A percentile compares a stretch with the other conserved stretches of the same genome.
These are phyloP conservation scores for Caenorhabditis sp. DNA, from an alignment of 2,888 invertebrate genomes.

Conservation along the genomic window DNA sequence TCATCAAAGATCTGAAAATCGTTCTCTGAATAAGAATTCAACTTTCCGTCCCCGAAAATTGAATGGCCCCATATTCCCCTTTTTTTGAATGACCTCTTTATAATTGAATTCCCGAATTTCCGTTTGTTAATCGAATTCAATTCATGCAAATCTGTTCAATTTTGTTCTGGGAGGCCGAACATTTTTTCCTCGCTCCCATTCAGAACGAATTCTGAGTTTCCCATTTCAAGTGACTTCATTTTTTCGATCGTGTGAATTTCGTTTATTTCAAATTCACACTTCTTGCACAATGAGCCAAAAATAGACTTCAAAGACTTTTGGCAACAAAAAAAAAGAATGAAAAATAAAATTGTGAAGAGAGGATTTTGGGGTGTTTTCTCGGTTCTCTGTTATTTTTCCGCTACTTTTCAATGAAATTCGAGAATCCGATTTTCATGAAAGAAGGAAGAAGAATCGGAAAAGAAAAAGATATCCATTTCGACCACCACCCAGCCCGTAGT, in stretches of 20 bases:
- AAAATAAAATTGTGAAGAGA: neutral
- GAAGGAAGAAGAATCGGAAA: conserved; percentile 10
- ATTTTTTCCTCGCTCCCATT: conserved; percentile 3
- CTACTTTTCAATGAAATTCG: conserved; percentile 23
- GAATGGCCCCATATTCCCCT: neutral
- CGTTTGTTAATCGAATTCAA: conserved; percentile 9
- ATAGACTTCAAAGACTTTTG: conserved; percentile 6
- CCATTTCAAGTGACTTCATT: neutral
- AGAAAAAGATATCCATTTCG: conserved; percentile 36
- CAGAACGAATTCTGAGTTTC: neutral
- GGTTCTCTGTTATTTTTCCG: conserved; percentile 26
- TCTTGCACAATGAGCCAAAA: neutral
- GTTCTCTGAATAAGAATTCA: neutral
- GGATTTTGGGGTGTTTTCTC: conserved; percentile 6
- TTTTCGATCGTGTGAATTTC: conserved; percentile 7
- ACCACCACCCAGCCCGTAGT: conserved; percentile 6
- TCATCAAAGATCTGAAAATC: neutral
- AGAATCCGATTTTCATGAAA: conserved; percentile 41
- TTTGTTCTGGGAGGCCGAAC: conserved; percentile 15
- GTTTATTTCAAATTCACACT: neutral
- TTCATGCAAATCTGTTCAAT: conserved; percentile 19
- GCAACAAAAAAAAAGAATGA: conserved; percentile 2
- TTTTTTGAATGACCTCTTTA: conserved; percentile 18
- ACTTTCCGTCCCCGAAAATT: neutral
- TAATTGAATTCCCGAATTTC: conserved; percentile 12